Evolutionary conservation across 2,797 vertebrate genomes (phyloP).

Genomic region (Chiroxiphia lanceolata): DNA sequence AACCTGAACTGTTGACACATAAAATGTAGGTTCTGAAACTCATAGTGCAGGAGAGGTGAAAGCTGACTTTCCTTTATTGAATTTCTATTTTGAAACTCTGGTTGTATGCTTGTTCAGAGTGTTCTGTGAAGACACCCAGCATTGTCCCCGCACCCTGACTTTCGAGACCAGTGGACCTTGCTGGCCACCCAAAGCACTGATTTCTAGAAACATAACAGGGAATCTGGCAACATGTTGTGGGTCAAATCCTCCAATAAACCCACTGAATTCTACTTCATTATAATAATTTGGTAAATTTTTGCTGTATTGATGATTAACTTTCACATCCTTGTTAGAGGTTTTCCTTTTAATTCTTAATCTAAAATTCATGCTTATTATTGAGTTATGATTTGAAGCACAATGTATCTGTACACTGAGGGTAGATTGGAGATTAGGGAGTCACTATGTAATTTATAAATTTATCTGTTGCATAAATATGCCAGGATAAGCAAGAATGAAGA

Average conservation of each 20-base stretch:
- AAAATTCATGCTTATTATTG: not conserved
- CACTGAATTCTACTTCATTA: not conserved
- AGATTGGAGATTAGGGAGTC: not conserved
- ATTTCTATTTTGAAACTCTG: not conserved
- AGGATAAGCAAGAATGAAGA: not conserved
- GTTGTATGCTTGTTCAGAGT: accelerated
- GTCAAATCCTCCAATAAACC: not conserved
- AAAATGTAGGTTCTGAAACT: slow-evolving; percentile 16
- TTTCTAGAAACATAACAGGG: not conserved
- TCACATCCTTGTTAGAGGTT: not conserved
- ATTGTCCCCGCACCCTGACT: not conserved
- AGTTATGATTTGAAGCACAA: not conserved
- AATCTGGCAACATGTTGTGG: not conserved
- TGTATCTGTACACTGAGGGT: not conserved
- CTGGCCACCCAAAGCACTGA: not conserved
- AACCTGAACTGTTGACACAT: not conserved
- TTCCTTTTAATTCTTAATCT: not conserved
- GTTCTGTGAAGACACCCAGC: not conserved
- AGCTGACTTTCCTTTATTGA: not conserved
- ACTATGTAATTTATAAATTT: slow-evolving; percentile 3
- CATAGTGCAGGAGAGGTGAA: not conserved
- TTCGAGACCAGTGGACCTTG: not conserved
- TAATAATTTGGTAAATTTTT: not conserved
- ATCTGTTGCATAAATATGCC: not conserved
- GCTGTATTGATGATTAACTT: not conserved